Evolutionary conservation across 2,888 invertebrate genomes (phyloP).

Genomic region (Muschampia plurimacula): DNA sequence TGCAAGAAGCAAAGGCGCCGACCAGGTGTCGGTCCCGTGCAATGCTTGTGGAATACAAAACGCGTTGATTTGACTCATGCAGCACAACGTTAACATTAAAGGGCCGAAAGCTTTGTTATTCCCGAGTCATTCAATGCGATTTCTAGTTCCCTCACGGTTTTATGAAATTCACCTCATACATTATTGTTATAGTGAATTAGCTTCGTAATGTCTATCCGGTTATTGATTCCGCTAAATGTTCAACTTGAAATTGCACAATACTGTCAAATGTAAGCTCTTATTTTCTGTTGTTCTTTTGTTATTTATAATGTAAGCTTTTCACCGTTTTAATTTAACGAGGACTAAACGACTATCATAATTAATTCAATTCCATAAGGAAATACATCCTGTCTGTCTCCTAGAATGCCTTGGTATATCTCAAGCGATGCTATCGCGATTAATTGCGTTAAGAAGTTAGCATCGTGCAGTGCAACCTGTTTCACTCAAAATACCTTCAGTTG

Average conservation of each 20-base stretch:
- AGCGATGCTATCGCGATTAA: conserved; percentile 3
- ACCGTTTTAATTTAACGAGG: background rate
- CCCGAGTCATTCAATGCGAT: conserved; percentile 27
- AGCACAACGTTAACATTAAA: conserved; percentile 36
- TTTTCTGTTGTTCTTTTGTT: conserved; percentile 17
- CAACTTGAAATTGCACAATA: background rate
- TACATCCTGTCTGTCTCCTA: background rate
- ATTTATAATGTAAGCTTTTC: too few species aligned
- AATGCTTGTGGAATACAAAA: conserved; percentile 60
- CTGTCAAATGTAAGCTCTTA: background rate
- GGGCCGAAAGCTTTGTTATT: conserved; percentile 30
- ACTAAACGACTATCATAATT: background rate
- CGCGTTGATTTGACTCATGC: conserved; percentile 41
- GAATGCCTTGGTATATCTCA: background rate
- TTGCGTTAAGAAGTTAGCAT: conserved; percentile 10
- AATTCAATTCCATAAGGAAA: conserved; percentile 11
- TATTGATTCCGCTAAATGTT: conserved; percentile 20
- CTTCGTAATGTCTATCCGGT: conserved; percentile 8
- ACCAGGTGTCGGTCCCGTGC: conserved; percentile 54
- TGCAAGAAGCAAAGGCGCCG: conserved; percentile 47
- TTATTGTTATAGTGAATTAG: conserved; percentile 20
- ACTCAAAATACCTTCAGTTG: conserved; percentile 6
- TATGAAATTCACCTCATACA: conserved; percentile 35
- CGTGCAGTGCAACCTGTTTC: conserved; percentile 8
- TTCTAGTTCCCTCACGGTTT: conserved; percentile 35